Conservation (phyloP, 2,888 invertebrate species). For the Monoplex corrugatus region DNA sequence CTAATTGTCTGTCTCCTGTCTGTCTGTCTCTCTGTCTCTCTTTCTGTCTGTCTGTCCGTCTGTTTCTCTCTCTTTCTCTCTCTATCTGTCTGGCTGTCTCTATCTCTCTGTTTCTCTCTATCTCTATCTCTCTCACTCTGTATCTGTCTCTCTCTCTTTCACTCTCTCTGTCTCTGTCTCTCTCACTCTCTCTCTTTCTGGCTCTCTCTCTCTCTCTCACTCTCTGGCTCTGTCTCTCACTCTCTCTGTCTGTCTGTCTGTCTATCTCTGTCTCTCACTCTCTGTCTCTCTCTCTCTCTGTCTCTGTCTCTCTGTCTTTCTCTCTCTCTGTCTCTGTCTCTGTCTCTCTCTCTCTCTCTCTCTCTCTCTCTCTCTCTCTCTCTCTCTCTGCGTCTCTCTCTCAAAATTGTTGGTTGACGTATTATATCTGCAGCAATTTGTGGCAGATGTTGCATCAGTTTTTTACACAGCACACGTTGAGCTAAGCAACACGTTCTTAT, state of each 20-base stretch:
- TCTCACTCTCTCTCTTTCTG: not conserved
- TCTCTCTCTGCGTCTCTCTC: too few species aligned
- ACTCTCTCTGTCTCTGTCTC: not conserved
- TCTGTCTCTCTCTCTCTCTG: not conserved
- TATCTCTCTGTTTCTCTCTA: not conserved
- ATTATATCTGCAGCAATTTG: too few species aligned
- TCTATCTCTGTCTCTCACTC: not conserved
- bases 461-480: too few species aligned
- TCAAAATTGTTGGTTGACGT: too few species aligned
- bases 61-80: not conserved
- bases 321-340: not conserved
- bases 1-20: not conserved
- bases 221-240: not conserved
- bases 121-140: not conserved
- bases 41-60: too few species aligned
- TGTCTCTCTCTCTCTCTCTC: not conserved
- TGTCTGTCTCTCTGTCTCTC: not conserved
- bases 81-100: too few species aligned
- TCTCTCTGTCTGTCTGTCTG: not conserved
- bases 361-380: not conserved
- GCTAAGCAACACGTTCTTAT: too few species aligned
- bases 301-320: not conserved
- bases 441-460: too few species aligned
- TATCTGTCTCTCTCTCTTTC: not conserved
- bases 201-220: not conserved